phyloP scores from a whole-genome alignment of 2,113 vertebrate genomes.

The Poecile atricapillus region DNA sequence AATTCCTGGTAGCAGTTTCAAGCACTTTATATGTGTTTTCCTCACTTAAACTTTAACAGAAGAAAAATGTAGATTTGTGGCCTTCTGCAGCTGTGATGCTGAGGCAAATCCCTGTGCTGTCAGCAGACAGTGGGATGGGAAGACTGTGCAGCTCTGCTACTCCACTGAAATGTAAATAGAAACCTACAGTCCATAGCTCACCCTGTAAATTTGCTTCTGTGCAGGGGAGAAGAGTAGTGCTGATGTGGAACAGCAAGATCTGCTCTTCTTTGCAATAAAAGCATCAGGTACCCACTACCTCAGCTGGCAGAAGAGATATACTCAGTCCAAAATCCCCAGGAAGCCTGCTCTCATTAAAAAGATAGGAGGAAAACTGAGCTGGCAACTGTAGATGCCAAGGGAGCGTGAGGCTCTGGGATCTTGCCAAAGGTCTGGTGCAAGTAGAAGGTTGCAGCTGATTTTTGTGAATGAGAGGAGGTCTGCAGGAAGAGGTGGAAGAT shows the following conservation, averaged over 20 bases:
- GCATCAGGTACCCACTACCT: not conserved
- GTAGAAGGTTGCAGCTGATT: not conserved
- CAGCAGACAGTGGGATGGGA: not conserved
- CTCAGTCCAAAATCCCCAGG: not conserved
- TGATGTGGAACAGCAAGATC: not conserved
- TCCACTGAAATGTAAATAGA: not conserved
- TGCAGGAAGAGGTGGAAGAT: not conserved
- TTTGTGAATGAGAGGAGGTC: slow-evolving; percentile 1
- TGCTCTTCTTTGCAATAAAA: not conserved
- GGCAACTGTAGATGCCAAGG: not conserved
- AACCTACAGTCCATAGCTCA: not conserved
- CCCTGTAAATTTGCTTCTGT: not conserved
- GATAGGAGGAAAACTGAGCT: not conserved
- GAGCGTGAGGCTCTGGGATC: not conserved
- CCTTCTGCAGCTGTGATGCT: not conserved
- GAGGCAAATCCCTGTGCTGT: not conserved
- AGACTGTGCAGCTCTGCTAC: not conserved
- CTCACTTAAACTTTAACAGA: not conserved
- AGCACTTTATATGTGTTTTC: not conserved
- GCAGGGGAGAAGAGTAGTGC: not conserved
- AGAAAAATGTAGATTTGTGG: not conserved
- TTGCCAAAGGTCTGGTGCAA: not conserved
- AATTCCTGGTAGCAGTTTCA: not conserved
- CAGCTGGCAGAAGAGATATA: not conserved
- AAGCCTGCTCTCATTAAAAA: not conserved